Evolutionary conservation across 2,113 vertebrate genomes (phyloP), one percentile per base, ranked within the genome.

Genomic region (Tupaia tana): DNA sequence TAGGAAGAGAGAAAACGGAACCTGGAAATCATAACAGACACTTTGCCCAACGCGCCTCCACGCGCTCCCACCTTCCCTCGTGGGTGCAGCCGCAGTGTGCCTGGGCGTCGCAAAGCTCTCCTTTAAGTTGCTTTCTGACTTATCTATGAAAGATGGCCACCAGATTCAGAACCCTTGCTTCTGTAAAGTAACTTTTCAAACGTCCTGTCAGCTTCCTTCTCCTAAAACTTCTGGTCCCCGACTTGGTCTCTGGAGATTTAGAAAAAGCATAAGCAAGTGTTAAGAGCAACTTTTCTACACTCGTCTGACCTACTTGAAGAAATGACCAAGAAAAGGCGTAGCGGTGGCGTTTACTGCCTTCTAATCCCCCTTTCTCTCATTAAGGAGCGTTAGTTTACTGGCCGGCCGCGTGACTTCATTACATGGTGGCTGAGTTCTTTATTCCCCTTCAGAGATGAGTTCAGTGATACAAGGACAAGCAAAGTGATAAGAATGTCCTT

Each of bases 161-260:
- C 92, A 86, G 86, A 89, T 63, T 82, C 69, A 82, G 67, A 92
- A 59, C 43, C 20, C 58, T 93, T 67, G 24, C 43, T 95, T 79
- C 31, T 84, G 1, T 24, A 86, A 56, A 93, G 77, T 83, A n/a
- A 25, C 18, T 78, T 90, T 20, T 54, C 25, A 86, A 92, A 66
- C 27, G 73, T 82, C 20, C 56, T 90, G 16, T n/a, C 52, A 64
- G 11, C 19, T 9, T 64, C 73, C 31, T 56, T 19, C n/a, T 10
- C 43, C 6, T 0, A 1, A 2, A 69, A 69, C 19, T 52, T 8
- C 24, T 71, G 11, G 16, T 63, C 16, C 3, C 61, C 56, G 11
- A 74, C 34, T 20, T 27, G 22, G 14, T 77, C 10, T 9, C 70
- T 59, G 20, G 15, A 86, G 67, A 22, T 19, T 7, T 69, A 11